Evolutionary conservation across 2,113 vertebrate genomes (phyloP).

Genomic region (Rattus rattus): DNA sequence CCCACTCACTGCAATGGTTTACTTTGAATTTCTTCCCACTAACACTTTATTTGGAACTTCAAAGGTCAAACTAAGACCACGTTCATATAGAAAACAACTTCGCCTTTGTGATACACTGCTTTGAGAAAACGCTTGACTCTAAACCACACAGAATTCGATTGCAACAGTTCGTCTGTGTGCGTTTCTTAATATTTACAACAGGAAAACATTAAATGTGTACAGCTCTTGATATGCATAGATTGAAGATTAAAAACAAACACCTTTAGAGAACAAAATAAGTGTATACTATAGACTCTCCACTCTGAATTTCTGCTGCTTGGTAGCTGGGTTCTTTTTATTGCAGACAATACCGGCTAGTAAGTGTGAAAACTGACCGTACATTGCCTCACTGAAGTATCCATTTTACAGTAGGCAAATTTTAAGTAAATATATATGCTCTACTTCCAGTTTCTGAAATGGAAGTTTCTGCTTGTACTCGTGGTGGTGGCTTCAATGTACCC

Average conservation of each 20-base stretch:
- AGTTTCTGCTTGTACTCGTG: background rate
- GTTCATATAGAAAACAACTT: conserved; percentile 58
- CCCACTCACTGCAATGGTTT: conserved; percentile 51
- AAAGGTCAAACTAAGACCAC: conserved; percentile 34
- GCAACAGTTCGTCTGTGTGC: background rate
- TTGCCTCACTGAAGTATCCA: too few relatives aligned
- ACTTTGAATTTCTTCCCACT: conserved; percentile 63
- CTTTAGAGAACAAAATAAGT: background rate
- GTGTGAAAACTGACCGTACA: background rate
- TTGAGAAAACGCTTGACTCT: background rate
- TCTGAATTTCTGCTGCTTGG: background rate
- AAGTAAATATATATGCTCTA: conserved; percentile 13
- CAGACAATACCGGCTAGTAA: background rate
- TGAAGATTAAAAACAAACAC: background rate
- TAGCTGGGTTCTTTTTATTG: background rate
- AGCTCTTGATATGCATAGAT: background rate
- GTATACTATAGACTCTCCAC: background rate
- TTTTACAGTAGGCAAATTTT: conserved; percentile 31
- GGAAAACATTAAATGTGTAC: background rate
- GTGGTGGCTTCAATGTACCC: background rate
- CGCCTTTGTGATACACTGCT: background rate
- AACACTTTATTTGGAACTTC: conserved; percentile 56
- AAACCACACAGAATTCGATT: conserved; percentile 13
- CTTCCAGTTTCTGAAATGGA: background rate
- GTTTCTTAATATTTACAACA: conserved; percentile 24